A percentile compares a stretch with the other conserved stretches of the same genome.
Evolutionary conservation across 2,797 vertebrate species (phyloP).

Genomic region (Sebastes oblongus): DNA sequence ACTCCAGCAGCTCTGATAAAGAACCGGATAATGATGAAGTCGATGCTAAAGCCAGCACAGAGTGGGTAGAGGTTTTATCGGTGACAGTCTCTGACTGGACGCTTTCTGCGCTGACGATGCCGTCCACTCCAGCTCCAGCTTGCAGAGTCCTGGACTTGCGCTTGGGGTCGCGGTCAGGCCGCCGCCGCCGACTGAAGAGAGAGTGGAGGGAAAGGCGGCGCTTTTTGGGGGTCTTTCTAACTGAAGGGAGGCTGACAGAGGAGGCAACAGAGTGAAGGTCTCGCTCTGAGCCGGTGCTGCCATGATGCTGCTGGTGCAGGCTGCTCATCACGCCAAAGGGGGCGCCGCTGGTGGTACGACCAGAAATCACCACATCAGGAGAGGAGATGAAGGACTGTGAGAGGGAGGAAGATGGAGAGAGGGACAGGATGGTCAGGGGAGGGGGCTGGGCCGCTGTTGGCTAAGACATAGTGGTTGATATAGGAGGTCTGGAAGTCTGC

Average conservation of each 20-base stretch:
- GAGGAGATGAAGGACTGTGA: background rate
- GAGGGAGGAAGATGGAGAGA: background rate
- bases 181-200: slow-evolving; percentile 85
- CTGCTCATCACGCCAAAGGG: slow-evolving; percentile 84
- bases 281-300: slow-evolving; percentile 90
- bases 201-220: slow-evolving; percentile 92
- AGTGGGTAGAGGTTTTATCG: slow-evolving; percentile 86
- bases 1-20: slow-evolving; percentile 89
- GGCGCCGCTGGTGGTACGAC: background rate
- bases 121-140: slow-evolving; percentile 73
- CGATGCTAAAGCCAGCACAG: slow-evolving; percentile 69
- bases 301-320: slow-evolving; percentile 86
- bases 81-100: slow-evolving; percentile 88
- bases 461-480: slow-evolving; percentile 60
- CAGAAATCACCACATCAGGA: slow-evolving; percentile 50
- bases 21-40: slow-evolving; percentile 83
- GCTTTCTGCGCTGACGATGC: slow-evolving; percentile 88
- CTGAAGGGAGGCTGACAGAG: slow-evolving; percentile 92
- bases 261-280: slow-evolving; percentile 95
- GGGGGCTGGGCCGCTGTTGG: background rate
- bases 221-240: slow-evolving; percentile 95
- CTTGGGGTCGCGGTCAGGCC: slow-evolving; percentile 77
- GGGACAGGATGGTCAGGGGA: slow-evolving; percentile 21
- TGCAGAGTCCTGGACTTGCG: slow-evolving; percentile 85
- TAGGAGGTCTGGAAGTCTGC: slow-evolving; percentile 1